A percentile compares a stretch with the other conserved stretches of the same genome.
phyloP scores from a whole-genome alignment of 2,797 vertebrate genomes.

The Parauchenoglanis punctatus region DNA sequence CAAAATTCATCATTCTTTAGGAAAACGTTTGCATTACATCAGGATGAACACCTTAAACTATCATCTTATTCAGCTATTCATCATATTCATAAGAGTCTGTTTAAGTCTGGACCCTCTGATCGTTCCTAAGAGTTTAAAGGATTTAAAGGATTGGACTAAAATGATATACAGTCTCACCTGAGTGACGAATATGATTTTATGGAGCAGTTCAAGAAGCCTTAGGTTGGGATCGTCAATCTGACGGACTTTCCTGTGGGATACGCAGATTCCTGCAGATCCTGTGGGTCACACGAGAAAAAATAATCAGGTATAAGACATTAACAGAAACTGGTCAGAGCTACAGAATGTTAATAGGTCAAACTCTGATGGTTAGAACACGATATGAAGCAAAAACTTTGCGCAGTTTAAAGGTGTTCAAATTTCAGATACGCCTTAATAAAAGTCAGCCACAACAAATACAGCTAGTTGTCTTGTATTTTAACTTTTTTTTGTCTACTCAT shows the following conservation, averaged over 20 bases:
- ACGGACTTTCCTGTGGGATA: constrained; percentile 85
- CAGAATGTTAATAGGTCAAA: neutral
- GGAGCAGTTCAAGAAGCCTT: constrained; percentile 86
- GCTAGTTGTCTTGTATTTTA: neutral
- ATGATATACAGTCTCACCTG: constrained; percentile 72
- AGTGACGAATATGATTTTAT: constrained; percentile 90
- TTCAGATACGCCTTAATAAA: neutral
- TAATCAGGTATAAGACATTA: neutral
- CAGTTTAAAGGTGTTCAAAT: neutral
- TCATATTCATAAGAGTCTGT: neutral
- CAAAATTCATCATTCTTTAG: neutral
- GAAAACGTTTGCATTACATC: neutral
- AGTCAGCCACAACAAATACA: neutral
- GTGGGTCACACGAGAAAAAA: neutral
- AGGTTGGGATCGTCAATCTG: constrained; percentile 90
- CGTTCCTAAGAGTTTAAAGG: neutral
- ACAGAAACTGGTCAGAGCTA: neutral
- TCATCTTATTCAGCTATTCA: neutral
- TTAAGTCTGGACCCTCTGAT: neutral
- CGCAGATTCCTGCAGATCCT: constrained; percentile 83
- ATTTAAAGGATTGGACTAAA: neutral
- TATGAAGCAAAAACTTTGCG: neutral
- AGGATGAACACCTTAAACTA: neutral
- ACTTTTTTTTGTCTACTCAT: no score
- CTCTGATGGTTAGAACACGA: neutral